Percentiles rank a stretch among this genome's conserved stretches.
Conservation (phyloP, 2,113 vertebrate species). For the Romanogobio albipinnatus region DNA sequence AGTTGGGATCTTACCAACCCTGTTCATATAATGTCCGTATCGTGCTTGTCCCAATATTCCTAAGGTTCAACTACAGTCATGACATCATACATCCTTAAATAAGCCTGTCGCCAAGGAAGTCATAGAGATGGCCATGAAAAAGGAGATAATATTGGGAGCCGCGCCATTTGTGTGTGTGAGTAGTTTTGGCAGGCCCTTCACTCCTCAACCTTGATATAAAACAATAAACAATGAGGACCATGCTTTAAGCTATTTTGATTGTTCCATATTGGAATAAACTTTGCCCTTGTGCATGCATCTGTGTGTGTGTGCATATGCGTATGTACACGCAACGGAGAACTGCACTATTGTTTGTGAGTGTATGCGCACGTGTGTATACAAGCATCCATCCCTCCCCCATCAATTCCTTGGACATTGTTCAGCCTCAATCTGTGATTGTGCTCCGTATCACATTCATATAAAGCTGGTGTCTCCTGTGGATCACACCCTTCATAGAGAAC, state of each 20-base stretch:
- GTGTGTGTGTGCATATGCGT: constrained; percentile 22
- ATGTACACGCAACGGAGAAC: neutral
- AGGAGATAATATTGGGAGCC: constrained; percentile 39
- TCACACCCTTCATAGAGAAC: constrained; percentile 34
- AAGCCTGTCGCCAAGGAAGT: constrained; percentile 38
- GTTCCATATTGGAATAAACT: constrained; percentile 6
- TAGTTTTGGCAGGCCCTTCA: constrained; percentile 18
- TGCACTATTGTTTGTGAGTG: constrained; percentile 17
- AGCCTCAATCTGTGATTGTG: neutral
- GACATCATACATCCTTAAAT: constrained; percentile 22
- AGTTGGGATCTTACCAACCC: neutral
- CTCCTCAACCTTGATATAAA: constrained; percentile 47
- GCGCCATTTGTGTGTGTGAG: neutral
- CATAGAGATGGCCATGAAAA: constrained; percentile 30
- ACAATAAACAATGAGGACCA: constrained; percentile 51
- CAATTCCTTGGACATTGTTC: neutral
- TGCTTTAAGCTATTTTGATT: constrained; percentile 41
- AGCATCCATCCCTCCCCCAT: neutral
- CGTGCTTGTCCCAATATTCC: neutral
- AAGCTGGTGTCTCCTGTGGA: neutral
- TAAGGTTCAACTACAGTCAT: constrained; percentile 9
- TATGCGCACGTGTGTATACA: constrained; percentile 26
- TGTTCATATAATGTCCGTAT: neutral
- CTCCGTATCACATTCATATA: neutral
- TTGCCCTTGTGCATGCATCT: constrained; percentile 26